Evolutionary conservation across 2,888 invertebrate species (phyloP), one percentile per base, ranked within the genome.

Genomic region (Fragum sueziense): DNA sequence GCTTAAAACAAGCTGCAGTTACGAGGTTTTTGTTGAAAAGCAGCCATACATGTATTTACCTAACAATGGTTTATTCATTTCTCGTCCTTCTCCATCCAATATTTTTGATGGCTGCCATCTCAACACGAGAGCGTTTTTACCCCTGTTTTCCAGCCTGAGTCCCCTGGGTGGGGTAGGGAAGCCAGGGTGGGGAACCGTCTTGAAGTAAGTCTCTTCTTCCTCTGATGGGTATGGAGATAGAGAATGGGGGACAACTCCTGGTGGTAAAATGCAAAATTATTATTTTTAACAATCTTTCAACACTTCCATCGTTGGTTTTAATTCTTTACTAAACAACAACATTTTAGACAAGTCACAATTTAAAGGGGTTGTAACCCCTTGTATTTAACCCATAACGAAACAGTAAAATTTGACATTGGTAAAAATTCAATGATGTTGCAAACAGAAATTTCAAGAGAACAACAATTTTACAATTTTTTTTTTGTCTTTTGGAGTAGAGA

Each of bases 141-240:
- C 89, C 70, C 86, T 78, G 80, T 88, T 88, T 54, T 86, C 85
- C 41, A 90, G 72, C 59, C 81, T 74, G 33, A 92, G 88, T n/a
- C 83, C 84, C n/a, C 86, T 83, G 1, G 92, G 92, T 37, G 91
- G 89, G 7, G 91, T 91, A 20, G 92, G 91, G 31, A 89, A 87
- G 2, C 92, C 92, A 3, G 86, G 87, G 54, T 87, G 86, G 11
- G 90, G 88, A 22, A 90, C 88, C 31, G 85, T 85, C 31, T 73
- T 80, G 70, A 88, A 90, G 76, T 90, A 90, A 14, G 76, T 54
- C 67, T 88, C 88, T 79, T 90, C 90, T 76, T 90, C 90, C 74
- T 90, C 90, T 4, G 90, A 90, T 6, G 89, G 90, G 75, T 88
- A 90, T 9, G 90, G 90, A 11, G 90, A 90, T 73, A 90, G 75